Evolutionary conservation across 2,797 vertebrate species (phyloP), one percentile per base, ranked within the genome.

Genomic region (Enteromius anoplus): DNA sequence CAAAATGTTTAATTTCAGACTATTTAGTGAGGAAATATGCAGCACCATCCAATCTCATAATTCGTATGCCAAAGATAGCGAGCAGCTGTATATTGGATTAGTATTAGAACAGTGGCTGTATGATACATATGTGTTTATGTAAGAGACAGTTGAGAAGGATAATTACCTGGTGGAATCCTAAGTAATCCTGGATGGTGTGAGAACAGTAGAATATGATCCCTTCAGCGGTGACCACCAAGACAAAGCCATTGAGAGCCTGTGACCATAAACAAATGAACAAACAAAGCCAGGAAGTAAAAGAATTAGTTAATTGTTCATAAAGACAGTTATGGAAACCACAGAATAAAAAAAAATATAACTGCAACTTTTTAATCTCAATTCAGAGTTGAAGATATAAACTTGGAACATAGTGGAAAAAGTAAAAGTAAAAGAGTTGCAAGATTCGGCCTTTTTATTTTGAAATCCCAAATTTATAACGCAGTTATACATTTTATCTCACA

Each of bases 141-240:
- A 21, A 40, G 34, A 58, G 10, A 78, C 66, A 19, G n/a, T 21
- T 75, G 34, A 51, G n/a, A 53, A 45, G n/a, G 40, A 66, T 66
- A 42, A 49, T 82, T 88, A 96, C 96, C 94, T 97, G 96, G 88
- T 96, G 95, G 90, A 97, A 97, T 75, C 96, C 95, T 82, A 97
- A 82, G 87, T 96, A 97, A 90, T 96, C 95, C 91, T 96, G 94
- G 87, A 97, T 95, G 26, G 95, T 95, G 80, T 95, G 93, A 72
- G 95, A 96, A 81, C 94, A 89, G 80, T 95, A 97, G 91, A 97
- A 96, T 89, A 97, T 95, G 86, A 90, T 92, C 7, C 96, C 95
- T 0, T 93, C 91, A 69, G 93, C 91, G 0, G 94, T 95, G 88
- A 96, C 90, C 0, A 94, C 92, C 8, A 96, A 76, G 69, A 96